Evolutionary conservation across 2,113 vertebrate genomes (phyloP), one percentile per base, ranked within the genome.

Genomic region (Pachypanchax playfairii): DNA sequence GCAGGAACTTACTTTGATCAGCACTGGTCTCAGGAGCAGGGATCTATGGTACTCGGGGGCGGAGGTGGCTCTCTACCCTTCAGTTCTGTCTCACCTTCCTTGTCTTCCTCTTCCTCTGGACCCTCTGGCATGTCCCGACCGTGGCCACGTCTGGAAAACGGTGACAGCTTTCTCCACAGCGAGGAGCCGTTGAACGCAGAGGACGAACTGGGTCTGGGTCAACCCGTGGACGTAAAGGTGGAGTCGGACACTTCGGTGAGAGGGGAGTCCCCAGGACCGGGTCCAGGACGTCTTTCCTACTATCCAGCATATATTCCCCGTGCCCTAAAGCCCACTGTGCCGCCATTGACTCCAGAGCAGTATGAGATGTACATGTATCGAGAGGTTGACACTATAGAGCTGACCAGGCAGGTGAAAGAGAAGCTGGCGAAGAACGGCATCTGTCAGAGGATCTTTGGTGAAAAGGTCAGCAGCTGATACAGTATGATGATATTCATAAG

Each of bases 361-460:
- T 99, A 99, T 0, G 97, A 99, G 88, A 91, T 96, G 86, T 99
- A 99, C 91, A 99, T 99, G 97, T 99, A 98, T 90, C 89, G 96
- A 3, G 97, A 99, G 85, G 97, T 99, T 87, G 97, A 99, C 87
- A 99, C 97, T 0, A 73, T 96, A 13, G 97, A 98, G 79, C 91
- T 99, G 75, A 99, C 97, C 0, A 89, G 96, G 60, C 97, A 98
- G 90, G 97, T 98, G 84, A 99, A 99, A 87, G 97, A 99, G 91
- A 99, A 98, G 84, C 86, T 99, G 81, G 96, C 97, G 28, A 98
- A 99, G 91, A 99, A 98, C 0, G 97, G 97, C 35, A 98, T 99
- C 92, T 99, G 97, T 86, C 97, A 99, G 88, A 90, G 97, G 87
- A 98, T 99, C 91, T 99, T 99, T 0, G 97, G 97, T 50, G 97